Evolutionary conservation across 2,888 invertebrate genomes (phyloP).

Genomic region (Aromia moschata): DNA sequence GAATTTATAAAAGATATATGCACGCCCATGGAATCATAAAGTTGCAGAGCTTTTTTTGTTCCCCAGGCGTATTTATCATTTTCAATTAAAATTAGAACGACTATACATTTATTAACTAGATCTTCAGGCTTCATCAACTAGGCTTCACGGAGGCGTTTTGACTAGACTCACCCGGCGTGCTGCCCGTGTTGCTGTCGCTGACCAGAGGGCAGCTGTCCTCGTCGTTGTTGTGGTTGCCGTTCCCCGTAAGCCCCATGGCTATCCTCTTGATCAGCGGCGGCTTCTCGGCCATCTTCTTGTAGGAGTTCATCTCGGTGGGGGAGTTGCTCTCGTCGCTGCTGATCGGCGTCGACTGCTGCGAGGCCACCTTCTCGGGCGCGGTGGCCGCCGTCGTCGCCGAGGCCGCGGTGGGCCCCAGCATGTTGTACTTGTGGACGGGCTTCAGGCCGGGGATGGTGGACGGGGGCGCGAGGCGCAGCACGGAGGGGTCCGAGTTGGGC

Average conservation of each 20-base stretch:
- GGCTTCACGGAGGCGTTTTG: too few species aligned
- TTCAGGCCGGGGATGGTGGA: constrained; percentile 75
- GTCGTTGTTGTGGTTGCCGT: constrained; percentile 61
- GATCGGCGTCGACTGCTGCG: constrained; percentile 68
- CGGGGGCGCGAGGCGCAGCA: constrained; percentile 67
- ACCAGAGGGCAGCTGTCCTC: constrained; percentile 81
- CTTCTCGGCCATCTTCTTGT: constrained; percentile 82
- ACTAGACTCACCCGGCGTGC: constrained; percentile 62
- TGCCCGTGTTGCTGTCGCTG: constrained; percentile 65
- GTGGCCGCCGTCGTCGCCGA: too few species aligned
- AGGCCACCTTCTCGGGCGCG: constrained; percentile 60
- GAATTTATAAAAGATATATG: too few species aligned
- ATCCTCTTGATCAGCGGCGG: constrained; percentile 82
- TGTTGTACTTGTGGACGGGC: constrained; percentile 68
- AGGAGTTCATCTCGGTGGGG: constrained; percentile 86
- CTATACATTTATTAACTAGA: too few species aligned
- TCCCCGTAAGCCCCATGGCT: constrained; percentile 77
- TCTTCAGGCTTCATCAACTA: too few species aligned
- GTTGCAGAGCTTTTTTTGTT: too few species aligned
- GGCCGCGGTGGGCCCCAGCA: constrained; percentile 59
- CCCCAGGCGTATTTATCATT: too few species aligned
- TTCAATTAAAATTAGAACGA: too few species aligned
- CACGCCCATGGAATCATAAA: too few species aligned
- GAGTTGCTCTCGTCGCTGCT: constrained; percentile 90
- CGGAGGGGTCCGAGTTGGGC: constrained; percentile 64